A percentile compares a stretch with the other conserved stretches of the same genome.
Evolutionary conservation across 2,797 vertebrate species (phyloP).

Genomic region (Buphagus erythrorhynchus): DNA sequence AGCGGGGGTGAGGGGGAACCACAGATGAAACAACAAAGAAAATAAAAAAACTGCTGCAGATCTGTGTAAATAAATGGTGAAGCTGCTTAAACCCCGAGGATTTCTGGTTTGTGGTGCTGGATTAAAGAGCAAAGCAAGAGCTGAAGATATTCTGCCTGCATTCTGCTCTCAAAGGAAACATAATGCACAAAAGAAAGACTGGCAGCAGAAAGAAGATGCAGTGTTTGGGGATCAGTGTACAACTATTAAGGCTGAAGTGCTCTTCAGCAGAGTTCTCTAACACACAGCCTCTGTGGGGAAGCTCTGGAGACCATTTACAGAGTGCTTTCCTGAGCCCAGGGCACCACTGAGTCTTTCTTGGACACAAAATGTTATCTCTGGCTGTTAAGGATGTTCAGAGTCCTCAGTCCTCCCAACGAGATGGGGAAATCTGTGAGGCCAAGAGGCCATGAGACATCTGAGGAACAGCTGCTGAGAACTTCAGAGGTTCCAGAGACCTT

Average conservation of each 20-base stretch:
- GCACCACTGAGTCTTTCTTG: neutral
- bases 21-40: constrained; percentile 7
- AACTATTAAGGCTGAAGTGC: neutral
- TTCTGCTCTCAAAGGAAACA: neutral
- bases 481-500: constrained; percentile 24
- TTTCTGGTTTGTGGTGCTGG: constrained; percentile 5
- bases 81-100: neutral
- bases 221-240: neutral
- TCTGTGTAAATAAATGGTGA: constrained; percentile 10
- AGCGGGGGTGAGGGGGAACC: rapidly evolving
- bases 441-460: constrained; percentile 37
- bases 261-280: neutral
- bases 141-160: neutral
- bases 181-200: neutral
- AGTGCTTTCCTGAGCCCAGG: neutral
- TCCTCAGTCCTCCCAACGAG: neutral
- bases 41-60: constrained; percentile 6
- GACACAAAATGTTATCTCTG: neutral
- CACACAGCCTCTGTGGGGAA: neutral
- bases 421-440: constrained; percentile 26
- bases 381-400: neutral
- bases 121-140: neutral
- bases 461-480: constrained; percentile 61
- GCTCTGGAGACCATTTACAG: neutral
- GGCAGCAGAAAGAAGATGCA: neutral